These are phyloP conservation scores for Dastarcus helophoroides DNA, from an alignment of 2,888 invertebrate genomes.

Conservation along the genomic window DNA sequence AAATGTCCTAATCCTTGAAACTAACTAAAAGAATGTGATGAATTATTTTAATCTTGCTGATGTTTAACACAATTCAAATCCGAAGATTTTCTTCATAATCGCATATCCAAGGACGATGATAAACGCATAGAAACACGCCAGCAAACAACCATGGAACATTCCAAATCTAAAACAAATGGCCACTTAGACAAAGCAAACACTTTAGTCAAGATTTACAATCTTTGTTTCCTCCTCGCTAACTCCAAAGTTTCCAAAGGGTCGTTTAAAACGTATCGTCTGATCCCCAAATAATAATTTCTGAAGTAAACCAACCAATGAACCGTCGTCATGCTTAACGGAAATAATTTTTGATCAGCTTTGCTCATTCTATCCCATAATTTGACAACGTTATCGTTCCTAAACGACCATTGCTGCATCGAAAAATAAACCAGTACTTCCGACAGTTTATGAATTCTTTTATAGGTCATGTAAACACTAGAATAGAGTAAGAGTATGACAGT, in stretches of 20 bases:
- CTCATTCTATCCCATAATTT: slow-evolving; percentile 46
- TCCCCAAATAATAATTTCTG: slow-evolving; percentile 57
- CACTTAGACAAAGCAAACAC: too few species aligned
- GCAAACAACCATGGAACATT: too few species aligned
- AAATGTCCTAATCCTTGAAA: too few species aligned
- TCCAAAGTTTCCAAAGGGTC: slow-evolving; percentile 56
- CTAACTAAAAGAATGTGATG: too few species aligned
- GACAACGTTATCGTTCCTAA: slow-evolving; percentile 52
- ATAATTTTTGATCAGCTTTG: slow-evolving; percentile 43
- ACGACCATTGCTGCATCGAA: slow-evolving; percentile 58
- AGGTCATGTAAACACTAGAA: too few species aligned
- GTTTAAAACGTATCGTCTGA: slow-evolving; percentile 64
- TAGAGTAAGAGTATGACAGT: too few species aligned
- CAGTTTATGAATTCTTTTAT: slow-evolving; percentile 70
- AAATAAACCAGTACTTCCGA: slow-evolving; percentile 64
- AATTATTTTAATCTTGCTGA: too few species aligned
- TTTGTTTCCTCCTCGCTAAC: slow-evolving; percentile 13
- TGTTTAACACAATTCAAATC: too few species aligned
- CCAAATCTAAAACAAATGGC: too few species aligned
- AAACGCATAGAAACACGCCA: too few species aligned
- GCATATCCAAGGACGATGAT: too few species aligned
- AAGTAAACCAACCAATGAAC: slow-evolving; percentile 65
- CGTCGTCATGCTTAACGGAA: slow-evolving; percentile 59
- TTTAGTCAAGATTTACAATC: slow-evolving; percentile 16
- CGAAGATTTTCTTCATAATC: too few species aligned